Percentiles rank a stretch among this genome's conserved stretches.
phyloP scores from a whole-genome alignment of 2,888 invertebrate genomes.

The Parnassius glacialis region DNA sequence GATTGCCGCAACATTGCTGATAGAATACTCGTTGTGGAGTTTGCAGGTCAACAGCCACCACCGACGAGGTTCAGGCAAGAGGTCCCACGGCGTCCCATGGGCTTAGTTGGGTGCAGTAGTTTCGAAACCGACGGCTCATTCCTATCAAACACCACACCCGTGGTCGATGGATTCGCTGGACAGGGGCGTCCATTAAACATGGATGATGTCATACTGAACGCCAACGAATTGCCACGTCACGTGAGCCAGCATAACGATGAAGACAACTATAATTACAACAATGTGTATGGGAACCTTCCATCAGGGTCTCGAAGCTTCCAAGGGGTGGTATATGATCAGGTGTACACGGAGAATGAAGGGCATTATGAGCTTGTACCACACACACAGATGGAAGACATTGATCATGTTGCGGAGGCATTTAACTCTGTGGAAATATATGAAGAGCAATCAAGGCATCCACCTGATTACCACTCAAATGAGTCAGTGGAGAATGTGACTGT shows the following conservation, averaged over 20 bases:
- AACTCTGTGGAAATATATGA: constrained; percentile 72
- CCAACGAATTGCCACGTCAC: constrained; percentile 60
- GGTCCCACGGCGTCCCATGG: constrained; percentile 61
- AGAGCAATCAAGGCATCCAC: constrained; percentile 51
- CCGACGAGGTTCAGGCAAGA: constrained; percentile 59
- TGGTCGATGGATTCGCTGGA: constrained; percentile 75
- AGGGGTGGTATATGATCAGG: constrained; percentile 69
- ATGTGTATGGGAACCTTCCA: constrained; percentile 61
- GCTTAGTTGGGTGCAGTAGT: constrained; percentile 65
- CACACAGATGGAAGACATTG: constrained; percentile 57
- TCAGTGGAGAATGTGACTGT: constrained; percentile 82
- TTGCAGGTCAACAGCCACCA: constrained; percentile 73
- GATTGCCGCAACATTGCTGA: constrained; percentile 92
- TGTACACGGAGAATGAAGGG: constrained; percentile 69
- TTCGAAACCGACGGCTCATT: constrained; percentile 73
- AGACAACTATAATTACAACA: constrained; percentile 75
- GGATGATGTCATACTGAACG: constrained; percentile 66
- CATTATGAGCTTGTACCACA: constrained; percentile 67
- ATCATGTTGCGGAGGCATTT: constrained; percentile 58
- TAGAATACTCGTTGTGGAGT: constrained; percentile 89
- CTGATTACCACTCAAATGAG: constrained; percentile 60
- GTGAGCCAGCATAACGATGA: constrained; percentile 60
- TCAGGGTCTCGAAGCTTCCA: constrained; percentile 55
- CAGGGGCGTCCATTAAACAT: constrained; percentile 71
- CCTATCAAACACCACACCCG: constrained; percentile 73